A percentile compares a stretch with the other conserved stretches of the same genome.
Evolutionary conservation across 2,113 vertebrate genomes (phyloP).

Genomic region (Malaclemys terrapin): DNA sequence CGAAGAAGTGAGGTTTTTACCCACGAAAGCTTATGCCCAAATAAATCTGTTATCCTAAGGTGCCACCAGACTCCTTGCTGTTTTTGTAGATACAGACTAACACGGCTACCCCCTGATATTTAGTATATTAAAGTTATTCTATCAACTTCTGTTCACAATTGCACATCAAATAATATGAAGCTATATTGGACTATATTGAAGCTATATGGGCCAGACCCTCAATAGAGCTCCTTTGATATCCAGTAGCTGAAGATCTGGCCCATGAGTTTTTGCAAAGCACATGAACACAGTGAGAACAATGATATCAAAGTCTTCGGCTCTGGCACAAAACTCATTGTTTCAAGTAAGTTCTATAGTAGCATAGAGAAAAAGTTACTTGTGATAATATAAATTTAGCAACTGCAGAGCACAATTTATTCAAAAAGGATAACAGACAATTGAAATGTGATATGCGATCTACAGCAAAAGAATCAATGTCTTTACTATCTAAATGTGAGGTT

Average conservation of each 20-base stretch:
- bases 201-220: background rate
- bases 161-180: background rate
- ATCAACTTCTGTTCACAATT: background rate
- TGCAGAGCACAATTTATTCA: background rate
- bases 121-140: background rate
- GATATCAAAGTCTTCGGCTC: slow-evolving; percentile 12
- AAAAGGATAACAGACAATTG: background rate
- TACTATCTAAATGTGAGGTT: background rate
- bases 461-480: background rate
- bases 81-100: too few species aligned
- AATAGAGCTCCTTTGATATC: background rate
- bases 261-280: too few species aligned
- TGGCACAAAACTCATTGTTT: slow-evolving; percentile 44
- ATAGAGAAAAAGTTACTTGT: background rate
- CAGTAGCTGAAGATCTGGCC: background rate
- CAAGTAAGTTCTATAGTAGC: slow-evolving; percentile 29
- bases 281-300: background rate
- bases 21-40: too few species aligned
- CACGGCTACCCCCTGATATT: too few species aligned
- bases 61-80: too few species aligned
- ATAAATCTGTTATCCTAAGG: too few species aligned
- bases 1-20: too few species aligned
- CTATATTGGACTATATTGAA: background rate
- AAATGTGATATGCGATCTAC: background rate
- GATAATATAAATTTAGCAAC: background rate